Base-by-base conservation (phyloP, 2,888 invertebrate species). In the Eledona agricola region DNA sequence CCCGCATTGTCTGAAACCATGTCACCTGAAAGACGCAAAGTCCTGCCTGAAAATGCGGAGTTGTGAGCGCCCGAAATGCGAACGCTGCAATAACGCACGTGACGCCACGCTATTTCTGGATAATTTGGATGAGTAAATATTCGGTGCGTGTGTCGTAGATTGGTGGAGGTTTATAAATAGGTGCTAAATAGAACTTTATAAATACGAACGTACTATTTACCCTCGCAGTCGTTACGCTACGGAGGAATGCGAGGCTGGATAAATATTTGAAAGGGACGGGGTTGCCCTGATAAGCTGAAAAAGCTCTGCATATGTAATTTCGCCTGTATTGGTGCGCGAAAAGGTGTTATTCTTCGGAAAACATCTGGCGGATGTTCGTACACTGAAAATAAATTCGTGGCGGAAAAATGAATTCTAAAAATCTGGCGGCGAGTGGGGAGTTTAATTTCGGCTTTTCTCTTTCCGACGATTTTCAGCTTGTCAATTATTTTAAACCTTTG, bases 71-170 rank as follows among this genome's bases (percentile, higher is more conserved):
- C 64, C 50, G 51, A 45, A 45, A 56, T 58, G 47, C 49, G 50
- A 34, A 54, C 58, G 66, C 47, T 50, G 32, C 54, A 60, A 71
- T 58, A 61, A 57, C 43, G 45, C 66, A 65, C 67, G 59, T 67
- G 70, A 65, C 65, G 61, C 49, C 28, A 19, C 45, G 57, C 64
- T 72, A 72, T 72, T 72, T 71, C 63, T 50, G 58, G 69, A 62
- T 54, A 60, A 55, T 67, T 65, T 57, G 59, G 61, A 65, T 66
- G 63, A 59, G 63, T 68, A 70, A 69, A 65, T 69, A 70, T 70
- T 64, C 62, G 60, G 29, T 45, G 65, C 71, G 70, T 70, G 62
- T 34, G 72, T 73, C 73, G 58, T 29, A 37, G 66, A 62, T 60
- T 56, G 43, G 45, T 35, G 53, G 49, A 37, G 51, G 32, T 26